phyloP scores from a whole-genome alignment of 1,140 invertebrate genomes.

The Copidosoma floridanum region DNA sequence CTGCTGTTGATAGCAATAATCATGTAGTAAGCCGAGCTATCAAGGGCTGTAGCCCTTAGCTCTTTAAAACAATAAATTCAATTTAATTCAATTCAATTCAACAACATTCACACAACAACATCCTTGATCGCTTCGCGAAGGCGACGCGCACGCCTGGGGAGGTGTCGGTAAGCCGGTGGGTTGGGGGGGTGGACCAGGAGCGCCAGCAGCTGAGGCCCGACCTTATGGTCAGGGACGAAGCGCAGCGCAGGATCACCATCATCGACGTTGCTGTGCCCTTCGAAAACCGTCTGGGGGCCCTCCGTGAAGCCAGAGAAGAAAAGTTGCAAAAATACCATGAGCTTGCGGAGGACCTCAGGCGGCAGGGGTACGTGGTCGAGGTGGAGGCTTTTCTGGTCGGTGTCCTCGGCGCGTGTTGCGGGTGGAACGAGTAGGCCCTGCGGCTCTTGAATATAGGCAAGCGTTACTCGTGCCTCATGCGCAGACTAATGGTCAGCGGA shows the following conservation, averaged over 20 bases:
- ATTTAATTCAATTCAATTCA: no score
- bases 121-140: slow-evolving; percentile 18
- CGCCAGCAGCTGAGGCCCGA: slow-evolving; percentile 34
- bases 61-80: no score
- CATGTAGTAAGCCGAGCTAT: no score
- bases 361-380: slow-evolving; percentile 21
- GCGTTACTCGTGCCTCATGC: slow-evolving; percentile 28
- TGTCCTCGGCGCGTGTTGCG: slow-evolving; percentile 35
- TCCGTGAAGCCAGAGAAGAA: slow-evolving; percentile 15
- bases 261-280: slow-evolving; percentile 48
- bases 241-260: slow-evolving; percentile 21
- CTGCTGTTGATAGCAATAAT: no score
- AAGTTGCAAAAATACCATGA: slow-evolving; percentile 36
- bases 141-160: slow-evolving; percentile 7
- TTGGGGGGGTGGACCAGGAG: slow-evolving; percentile 20
- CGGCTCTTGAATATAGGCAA: slow-evolving; percentile 2
- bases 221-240: slow-evolving; percentile 37
- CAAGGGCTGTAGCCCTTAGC: no score
- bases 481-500: slow-evolving; percentile 30
- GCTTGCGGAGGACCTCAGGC: slow-evolving; percentile 23
- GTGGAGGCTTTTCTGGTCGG: slow-evolving; percentile 37
- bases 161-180: slow-evolving; percentile 7
- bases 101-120: slow-evolving; percentile 30
- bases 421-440: no score
- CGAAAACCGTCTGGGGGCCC: slow-evolving; percentile 38